Evolutionary conservation across 2,797 vertebrate species (phyloP).

Genomic region (Periophthalmus magnuspinnatus): DNA sequence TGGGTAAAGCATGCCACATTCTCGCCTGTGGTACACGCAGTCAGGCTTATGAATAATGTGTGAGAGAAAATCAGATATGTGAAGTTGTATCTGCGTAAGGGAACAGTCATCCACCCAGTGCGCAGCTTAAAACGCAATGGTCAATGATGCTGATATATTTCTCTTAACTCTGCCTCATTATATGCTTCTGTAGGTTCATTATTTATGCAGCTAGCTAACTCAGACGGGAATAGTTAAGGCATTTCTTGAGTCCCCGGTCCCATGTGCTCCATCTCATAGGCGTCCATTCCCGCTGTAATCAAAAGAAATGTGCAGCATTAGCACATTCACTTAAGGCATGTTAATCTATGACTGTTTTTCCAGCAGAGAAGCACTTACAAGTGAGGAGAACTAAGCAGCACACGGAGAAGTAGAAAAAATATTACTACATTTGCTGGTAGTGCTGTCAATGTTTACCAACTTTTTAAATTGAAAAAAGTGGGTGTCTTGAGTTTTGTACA

Average conservation of each 20-base stretch:
- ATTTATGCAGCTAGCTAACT: constrained; percentile 36
- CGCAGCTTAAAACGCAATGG: constrained; percentile 20
- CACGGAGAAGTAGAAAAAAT: constrained; percentile 7
- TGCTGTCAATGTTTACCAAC: constrained; percentile 22
- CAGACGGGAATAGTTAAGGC: constrained; percentile 50
- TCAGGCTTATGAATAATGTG: constrained; percentile 26
- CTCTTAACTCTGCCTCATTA: constrained; percentile 49
- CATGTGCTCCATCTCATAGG: constrained; percentile 33
- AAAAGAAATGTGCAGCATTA: constrained; percentile 61
- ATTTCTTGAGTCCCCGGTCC: constrained; percentile 34
- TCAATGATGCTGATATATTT: constrained; percentile 42
- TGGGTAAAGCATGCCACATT: constrained; percentile 16
- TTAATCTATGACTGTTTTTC: constrained; percentile 55
- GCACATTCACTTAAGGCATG: constrained; percentile 53
- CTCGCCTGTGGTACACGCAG: background rate
- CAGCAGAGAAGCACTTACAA: constrained; percentile 29
- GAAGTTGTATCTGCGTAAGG: background rate
- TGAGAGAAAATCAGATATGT: constrained; percentile 9
- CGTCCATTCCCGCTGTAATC: constrained; percentile 49
- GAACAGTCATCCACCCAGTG: constrained; percentile 4
- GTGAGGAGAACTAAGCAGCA: constrained; percentile 4
- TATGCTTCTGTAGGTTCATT: constrained; percentile 41
- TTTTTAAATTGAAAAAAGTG: constrained; percentile 9
- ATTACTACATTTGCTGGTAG: constrained; percentile 23
- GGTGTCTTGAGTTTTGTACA: constrained; percentile 11